Evolutionary conservation across 2,113 vertebrate genomes (phyloP), one percentile per base, ranked within the genome.

Genomic region (Verasper variegatus): DNA sequence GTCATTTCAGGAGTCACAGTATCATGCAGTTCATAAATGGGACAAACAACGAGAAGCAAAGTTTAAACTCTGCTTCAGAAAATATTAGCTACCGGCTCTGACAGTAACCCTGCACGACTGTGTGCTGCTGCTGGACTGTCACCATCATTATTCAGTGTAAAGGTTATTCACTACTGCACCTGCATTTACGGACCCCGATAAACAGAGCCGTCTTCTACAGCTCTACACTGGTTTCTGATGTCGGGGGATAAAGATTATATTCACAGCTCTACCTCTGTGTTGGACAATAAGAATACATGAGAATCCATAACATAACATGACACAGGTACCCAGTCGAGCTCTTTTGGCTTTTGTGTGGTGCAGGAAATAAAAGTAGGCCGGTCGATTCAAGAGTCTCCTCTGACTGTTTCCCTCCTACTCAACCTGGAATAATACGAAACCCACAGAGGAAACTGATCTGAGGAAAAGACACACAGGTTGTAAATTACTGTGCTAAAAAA

Each of bases 301-400:
- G 58, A 64, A 71, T 71, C 26, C 66, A 78, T 42, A 49, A 59
- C 66, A 78, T 42, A 49, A 59, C 58, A 52, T 61, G 69, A 51
- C 14, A 31, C 51, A 47, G 57, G 82, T 56, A 49, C 12, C 65
- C 26, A 64, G 65, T 54, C 24, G 2, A 12, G 18, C 73, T 60
- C 57, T 60, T 54, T 80, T 81, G 45, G 15, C 8, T n/a, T 9
- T 54, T n/a, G 51, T 54, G 14, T 78, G 82, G 71, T 80, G 82
- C 76, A 85, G 73, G 80, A 88, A 86, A 85, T 73, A 82, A 82
- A 86, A 87, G 70, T 63, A 68, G 78, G 82, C 62, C 42, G 23
- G 84, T 84, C 49, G 52, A 84, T 82, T 73, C 54, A 52, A 82
- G 70, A 85, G 67, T 82, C 59, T 81, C 75, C 73, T 60, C 60